Base-by-base conservation (phyloP, 2,113 vertebrate species). In the Mola mola region DNA sequence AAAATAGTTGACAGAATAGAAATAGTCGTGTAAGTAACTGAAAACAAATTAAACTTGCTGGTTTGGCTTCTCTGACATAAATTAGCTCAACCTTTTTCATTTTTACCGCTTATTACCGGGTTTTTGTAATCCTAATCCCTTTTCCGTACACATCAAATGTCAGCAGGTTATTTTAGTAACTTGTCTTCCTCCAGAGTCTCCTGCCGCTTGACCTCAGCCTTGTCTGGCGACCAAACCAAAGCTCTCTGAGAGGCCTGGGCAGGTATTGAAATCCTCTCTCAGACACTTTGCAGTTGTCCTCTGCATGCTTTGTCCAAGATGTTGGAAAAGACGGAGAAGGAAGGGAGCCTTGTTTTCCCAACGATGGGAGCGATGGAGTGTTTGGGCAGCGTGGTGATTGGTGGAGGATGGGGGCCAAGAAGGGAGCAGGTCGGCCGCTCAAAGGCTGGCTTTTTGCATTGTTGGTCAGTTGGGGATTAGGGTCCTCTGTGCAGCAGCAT, bases 381-480 rank as follows among this genome's bases (percentile, higher is more conserved):
- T 74, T 79, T 53, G 50, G 73, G 57, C 71, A 72, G 71, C 0
- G 51, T 44, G 16, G 37, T 28, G 75, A 78, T 67, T 72, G 75
- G 79, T 62, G 44, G 62, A 13, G 13, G 51, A n/a, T 29, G 26
- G 64, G 64, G 64, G 66, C 37, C 19, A 26, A 21, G 51, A 72
- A 66, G 82, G 85, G 78, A 47, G 78, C 76, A 61, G 81, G 86
- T 90, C 88, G 89, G 89, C 90, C 90, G 82, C 91, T 92, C 90
- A 92, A 92, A 92, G 88, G 77, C 88, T 88, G 87, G 82, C 88
- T 88, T 90, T 90, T 87, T 90, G 89, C 84, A 92, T 91, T 90
- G 91, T 92, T 92, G 88, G 87, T 88, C 87, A 88, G 88, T 85
- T 82, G 89, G 80, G 91, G 90, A 91, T 91, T 92, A 92, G 78